Evolutionary conservation across 2,797 vertebrate genomes (phyloP), one percentile per base, ranked within the genome.

Genomic region (Galago senegalensis): DNA sequence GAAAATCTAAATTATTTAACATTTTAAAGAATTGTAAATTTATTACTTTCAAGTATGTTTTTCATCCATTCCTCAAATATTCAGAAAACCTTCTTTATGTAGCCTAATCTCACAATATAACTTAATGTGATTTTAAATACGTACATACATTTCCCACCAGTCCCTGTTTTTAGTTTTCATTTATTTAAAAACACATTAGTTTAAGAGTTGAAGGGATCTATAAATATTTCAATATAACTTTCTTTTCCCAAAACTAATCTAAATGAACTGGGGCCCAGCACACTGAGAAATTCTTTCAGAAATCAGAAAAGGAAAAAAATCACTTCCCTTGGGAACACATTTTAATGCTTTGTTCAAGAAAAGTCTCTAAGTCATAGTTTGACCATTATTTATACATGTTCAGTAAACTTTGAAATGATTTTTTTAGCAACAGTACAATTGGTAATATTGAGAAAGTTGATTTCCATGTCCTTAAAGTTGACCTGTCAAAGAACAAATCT

Each of bases 191-290:
- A 40, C 1, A 40, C 1, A 1, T 65, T 31, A 70, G 16, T 83
- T 92, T 91, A 94, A 92, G 27, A 20, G 1, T 72, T 18, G 1
- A 77, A 76, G 14, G n/a, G 4, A 84, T 65, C 12, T 67, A 3
- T 92, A 93, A 95, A 90, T 27, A 67, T 73, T 80, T 86, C 70
- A 67, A 21, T 67, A 34, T 46, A 93, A 69, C 20, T 40, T 86
- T 75, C 40, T 93, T 8, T 93, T 1, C 77, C 20, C 46, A 63
- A 89, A 49, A 31, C 49, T 92, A 76, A 75, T 84, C n/a, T 86
- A 67, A 83, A 67, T 87, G 61, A 81, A 79, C 23, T 96, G 29
- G 83, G 27, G 16, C 7, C 61, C 3, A 34, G 63, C 31, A 72
- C 5, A 34, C 53, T 8, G 46, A 95, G 40, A 91, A 95, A 80